Evolutionary conservation across 92 coral and sea anemone genomes (phyloP).

Genomic region (Porites divaricata): DNA sequence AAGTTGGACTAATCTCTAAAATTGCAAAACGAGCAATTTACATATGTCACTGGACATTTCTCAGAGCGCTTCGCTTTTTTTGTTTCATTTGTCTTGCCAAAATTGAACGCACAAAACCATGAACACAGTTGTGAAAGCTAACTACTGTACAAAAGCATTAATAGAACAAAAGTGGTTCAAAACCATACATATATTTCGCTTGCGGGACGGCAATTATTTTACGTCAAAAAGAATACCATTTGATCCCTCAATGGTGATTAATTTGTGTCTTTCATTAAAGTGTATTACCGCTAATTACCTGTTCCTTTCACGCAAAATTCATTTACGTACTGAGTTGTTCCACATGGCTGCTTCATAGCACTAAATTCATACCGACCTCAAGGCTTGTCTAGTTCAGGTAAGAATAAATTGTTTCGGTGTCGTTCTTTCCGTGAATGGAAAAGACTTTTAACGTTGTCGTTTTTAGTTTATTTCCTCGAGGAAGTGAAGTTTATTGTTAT

Average conservation of each 20-base stretch:
- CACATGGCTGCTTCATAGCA: constrained; percentile 10
- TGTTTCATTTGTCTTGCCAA: neutral
- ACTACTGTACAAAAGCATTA: neutral
- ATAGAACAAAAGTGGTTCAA: neutral
- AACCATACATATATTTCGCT: neutral
- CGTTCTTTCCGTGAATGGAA: neutral
- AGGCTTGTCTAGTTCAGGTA: neutral
- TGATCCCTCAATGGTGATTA: neutral
- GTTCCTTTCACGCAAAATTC: neutral
- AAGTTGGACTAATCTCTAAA: constrained; percentile 3
- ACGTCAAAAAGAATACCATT: neutral
- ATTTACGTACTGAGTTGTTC: constrained; percentile 15
- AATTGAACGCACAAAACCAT: neutral
- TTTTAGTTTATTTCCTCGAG: neutral
- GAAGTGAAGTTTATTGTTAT: neutral
- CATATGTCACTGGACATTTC: constrained; percentile 14
- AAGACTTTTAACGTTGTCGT: neutral
- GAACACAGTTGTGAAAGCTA: neutral
- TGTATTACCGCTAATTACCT: constrained; percentile 16
- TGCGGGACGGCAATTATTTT: constrained; percentile 1
- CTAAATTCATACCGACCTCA: neutral
- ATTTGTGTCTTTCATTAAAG: constrained; percentile 20
- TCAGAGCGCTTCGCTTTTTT: too few relatives aligned
- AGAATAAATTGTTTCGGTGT: neutral
- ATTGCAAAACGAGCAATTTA: neutral